Evolutionary conservation across 2,888 invertebrate genomes (phyloP).

Genomic region (Ophioninae sp.): DNA sequence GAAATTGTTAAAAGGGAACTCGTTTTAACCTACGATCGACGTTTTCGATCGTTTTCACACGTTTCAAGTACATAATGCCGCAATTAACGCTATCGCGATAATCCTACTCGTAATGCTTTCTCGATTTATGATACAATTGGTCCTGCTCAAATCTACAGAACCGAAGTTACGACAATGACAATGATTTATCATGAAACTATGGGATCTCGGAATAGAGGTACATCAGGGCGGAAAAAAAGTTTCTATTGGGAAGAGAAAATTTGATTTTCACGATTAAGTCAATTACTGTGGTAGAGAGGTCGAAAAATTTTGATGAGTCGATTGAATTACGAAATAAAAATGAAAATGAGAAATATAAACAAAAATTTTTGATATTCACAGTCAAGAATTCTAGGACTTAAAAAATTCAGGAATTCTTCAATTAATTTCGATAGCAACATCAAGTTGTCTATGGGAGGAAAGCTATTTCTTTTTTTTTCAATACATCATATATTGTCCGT

Average conservation of each 20-base stretch:
- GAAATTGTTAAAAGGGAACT: conserved; percentile 50
- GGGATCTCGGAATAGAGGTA: conserved; percentile 26
- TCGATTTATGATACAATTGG: conserved; percentile 72
- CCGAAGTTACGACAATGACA: conserved; percentile 63
- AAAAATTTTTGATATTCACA: not conserved
- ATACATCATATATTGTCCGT: not conserved
- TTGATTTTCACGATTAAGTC: not conserved
- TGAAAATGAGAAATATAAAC: not conserved
- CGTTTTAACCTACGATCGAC: conserved; percentile 65
- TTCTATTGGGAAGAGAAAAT: not conserved
- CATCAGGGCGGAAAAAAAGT: not conserved
- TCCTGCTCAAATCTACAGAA: conserved; percentile 74
- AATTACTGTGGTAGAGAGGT: not conserved
- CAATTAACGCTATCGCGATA: conserved; percentile 69
- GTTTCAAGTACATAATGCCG: conserved; percentile 73
- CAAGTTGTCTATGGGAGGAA: not conserved
- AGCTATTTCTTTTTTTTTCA: not conserved
- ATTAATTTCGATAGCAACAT: not conserved
- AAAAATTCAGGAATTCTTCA: not conserved
- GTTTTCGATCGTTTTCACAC: conserved; percentile 49
- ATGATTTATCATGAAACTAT: conserved; percentile 29
- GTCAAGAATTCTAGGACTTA: not conserved
- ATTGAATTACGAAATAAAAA: not conserved
- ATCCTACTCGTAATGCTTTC: conserved; percentile 68
- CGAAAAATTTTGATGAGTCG: not conserved